phyloP scores from a whole-genome alignment of 2,888 invertebrate genomes.

The Spilarctia lutea region DNA sequence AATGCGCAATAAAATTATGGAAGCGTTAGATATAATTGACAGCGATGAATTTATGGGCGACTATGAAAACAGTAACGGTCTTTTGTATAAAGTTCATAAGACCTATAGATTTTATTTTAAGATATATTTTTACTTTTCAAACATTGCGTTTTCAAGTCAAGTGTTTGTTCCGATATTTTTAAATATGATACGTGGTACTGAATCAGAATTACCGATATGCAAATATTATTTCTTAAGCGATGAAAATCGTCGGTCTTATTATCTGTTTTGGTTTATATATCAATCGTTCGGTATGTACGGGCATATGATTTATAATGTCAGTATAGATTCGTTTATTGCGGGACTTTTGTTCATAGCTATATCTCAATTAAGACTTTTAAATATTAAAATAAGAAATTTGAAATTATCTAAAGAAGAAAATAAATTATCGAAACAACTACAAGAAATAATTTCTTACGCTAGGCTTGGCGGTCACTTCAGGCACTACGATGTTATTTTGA shows the following conservation, averaged over 20 bases:
- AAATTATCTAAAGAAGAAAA: conserved; percentile 46
- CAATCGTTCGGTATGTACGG: conserved; percentile 71
- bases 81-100: conserved; percentile 53
- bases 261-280: conserved; percentile 64
- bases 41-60: conserved; percentile 62
- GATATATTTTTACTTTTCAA: conserved; percentile 51
- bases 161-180: conserved; percentile 60
- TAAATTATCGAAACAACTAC: conserved; percentile 22
- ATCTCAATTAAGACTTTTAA: conserved; percentile 65
- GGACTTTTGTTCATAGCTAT: conserved; percentile 68
- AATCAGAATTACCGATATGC: conserved; percentile 69
- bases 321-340: conserved; percentile 67
- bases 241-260: conserved; percentile 60
- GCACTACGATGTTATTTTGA: conserved; percentile 66
- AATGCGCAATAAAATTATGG: conserved; percentile 62
- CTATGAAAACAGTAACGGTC: conserved; percentile 54
- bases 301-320: conserved; percentile 74
- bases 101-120: conserved; percentile 61
- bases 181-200: conserved; percentile 56
- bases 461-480: conserved; percentile 56
- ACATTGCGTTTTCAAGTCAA: conserved; percentile 57
- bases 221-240: conserved; percentile 74
- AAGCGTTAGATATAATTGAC: conserved; percentile 66
- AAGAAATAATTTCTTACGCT: conserved; percentile 38
- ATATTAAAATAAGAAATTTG: conserved; percentile 61